Base-by-base conservation (phyloP, 1,140 invertebrate genomes). In the Anthonomus grandis region DNA sequence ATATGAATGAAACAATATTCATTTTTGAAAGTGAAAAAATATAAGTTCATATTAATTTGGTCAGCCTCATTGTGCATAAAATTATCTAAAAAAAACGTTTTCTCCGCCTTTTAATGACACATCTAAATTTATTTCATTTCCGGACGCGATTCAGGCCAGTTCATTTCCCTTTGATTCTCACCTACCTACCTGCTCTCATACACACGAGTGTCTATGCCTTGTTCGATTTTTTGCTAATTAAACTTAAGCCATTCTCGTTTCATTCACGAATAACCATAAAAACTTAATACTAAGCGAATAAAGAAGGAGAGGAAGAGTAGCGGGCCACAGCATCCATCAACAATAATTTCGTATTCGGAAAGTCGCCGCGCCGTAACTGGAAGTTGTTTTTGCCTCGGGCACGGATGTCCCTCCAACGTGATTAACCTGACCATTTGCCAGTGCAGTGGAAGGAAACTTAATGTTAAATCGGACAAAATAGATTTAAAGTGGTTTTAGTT, bases 361-460 rank as follows among this genome's bases (percentile, higher is more conserved):
- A 57, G 45, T 57, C 36, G 54, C 42, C 54, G 45, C 36, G 12
- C 54, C 21, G 37, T 57, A 57, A 57, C 36, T 57, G 54, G 54
- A 57, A 48, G 45, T 50, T 38, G 54, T 57, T 49, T 27, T 55
- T 38, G 54, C 54, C 45, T 17, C 31, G 6, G 46, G 54, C 54
- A 17, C 54, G 54, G 54, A 57, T 57, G 54, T 57, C 45, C 46
- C 54, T n/a, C n/a, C n/a, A 57, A 57, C 54, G 45, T 57, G 47
- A 57, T 57, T 57, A 57, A 57, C 54, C 46, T 57, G 54, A 48
- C 45, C 46, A n/a, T n/a, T n/a, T n/a, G n/a, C n/a, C n/a, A n/a
- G n/a, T n/a, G n/a, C n/a, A n/a, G n/a, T n/a, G n/a, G n/a, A n/a
- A n/a, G n/a, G n/a, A n/a, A n/a, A n/a, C n/a, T n/a, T n/a, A n/a